A percentile compares a stretch with the other conserved stretches of the same genome.
phyloP scores from a whole-genome alignment of 2,797 vertebrate genomes.

The Phrynocephalus guinanensis region DNA sequence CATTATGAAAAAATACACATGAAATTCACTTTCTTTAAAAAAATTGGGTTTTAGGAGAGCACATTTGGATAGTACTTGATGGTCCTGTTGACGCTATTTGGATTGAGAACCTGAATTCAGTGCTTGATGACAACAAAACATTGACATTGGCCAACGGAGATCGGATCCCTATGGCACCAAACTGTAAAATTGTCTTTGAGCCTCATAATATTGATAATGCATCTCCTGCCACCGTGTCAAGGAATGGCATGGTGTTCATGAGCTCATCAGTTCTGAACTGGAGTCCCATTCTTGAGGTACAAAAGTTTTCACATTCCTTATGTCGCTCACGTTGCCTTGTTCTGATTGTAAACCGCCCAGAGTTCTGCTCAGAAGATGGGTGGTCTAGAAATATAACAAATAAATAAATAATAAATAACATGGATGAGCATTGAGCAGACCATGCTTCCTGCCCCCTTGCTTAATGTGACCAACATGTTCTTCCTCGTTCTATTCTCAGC shows the following conservation, averaged over 20 bases:
- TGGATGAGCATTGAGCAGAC: too few relatives aligned
- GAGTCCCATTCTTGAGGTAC: slow-evolving; percentile 94
- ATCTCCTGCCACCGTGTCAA: slow-evolving; percentile 95
- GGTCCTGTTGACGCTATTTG: slow-evolving; percentile 98
- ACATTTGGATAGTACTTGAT: slow-evolving; percentile 97
- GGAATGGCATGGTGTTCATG: slow-evolving; percentile 99
- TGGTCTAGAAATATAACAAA: too few relatives aligned
- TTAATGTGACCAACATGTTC: neutral
- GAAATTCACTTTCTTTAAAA: neutral
- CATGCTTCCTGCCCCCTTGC: neutral
- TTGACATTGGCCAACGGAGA: slow-evolving; percentile 95
- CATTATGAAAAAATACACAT: neutral
- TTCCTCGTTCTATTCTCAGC: neutral
- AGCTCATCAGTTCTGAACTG: slow-evolving; percentile 94
- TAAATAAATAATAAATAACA: too few relatives aligned
- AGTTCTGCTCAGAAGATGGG: too few relatives aligned
- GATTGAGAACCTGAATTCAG: slow-evolving; percentile 98
- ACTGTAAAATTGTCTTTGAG: slow-evolving; percentile 96
- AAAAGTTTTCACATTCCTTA: slow-evolving; percentile 17
- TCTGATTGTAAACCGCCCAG: too few relatives aligned
- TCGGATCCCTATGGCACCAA: slow-evolving; percentile 96
- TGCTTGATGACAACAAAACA: slow-evolving; percentile 96
- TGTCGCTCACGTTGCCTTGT: neutral
- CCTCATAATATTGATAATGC: slow-evolving; percentile 98
- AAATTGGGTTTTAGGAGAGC: slow-evolving; percentile 83